Evolutionary conservation across 1,140 invertebrate species (phyloP), one percentile per base, ranked within the genome.

Genomic region (Sitophilus oryzae): DNA sequence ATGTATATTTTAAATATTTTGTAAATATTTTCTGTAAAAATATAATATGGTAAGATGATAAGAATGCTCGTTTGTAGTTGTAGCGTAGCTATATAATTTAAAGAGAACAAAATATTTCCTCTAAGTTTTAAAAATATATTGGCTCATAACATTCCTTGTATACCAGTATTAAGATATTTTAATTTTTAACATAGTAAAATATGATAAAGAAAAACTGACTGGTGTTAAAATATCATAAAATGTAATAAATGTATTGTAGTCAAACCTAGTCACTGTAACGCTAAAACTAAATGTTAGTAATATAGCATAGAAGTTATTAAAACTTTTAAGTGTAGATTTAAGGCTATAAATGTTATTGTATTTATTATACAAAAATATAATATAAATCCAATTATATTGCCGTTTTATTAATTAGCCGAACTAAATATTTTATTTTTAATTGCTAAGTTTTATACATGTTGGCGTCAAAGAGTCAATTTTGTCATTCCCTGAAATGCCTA

Each of bases 301-400:
- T 50, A 58, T 47, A 47, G 52, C 38, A 45, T 52, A 52, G 50
- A 18, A 19, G 25, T 15, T 6, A 53, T 58, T 57, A 63, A 52
- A 50, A 57, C 58, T 65, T 62, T 56, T 55, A 51, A 58, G 30
- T 36, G 21, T 60, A 63, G 55, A 57, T 19, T 49, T 59, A 58
- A 61, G 49, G 52, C 58, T 66, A 70, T 70, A 70, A 70, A 70
- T 70, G 68, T 70, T 70, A 66, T 42, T 66, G 68, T 70, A 70
- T 68, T 70, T 70, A 70, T 70, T 70, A 68, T 70, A 70, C 56
- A 66, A 66, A 62, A 59, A 66, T 61, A 64, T 46, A 38, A 23
- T 34, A 61, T 58, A 58, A 63, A 23, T 22, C 42, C 41, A 41
- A 6, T 6, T 43, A 14, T 19, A 19, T 20, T n/a, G 18, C 18